Evolutionary conservation across 2,797 vertebrate species (phyloP).

Genomic region (Eutrigla gurnardus): DNA sequence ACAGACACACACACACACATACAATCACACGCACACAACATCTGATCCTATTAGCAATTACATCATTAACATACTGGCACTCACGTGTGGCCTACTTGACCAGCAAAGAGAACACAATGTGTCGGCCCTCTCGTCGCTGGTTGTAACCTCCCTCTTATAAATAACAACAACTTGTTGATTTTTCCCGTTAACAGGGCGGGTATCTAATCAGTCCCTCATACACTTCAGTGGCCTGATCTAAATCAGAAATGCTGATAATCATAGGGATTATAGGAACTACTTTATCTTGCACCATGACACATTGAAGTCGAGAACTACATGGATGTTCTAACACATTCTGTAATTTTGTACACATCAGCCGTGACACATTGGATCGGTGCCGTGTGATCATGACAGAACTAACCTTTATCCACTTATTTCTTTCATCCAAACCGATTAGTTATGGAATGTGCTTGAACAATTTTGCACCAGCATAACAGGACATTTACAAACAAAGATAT

Average conservation of each 20-base stretch:
- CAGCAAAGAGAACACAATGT: slow-evolving; percentile 15
- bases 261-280: background rate
- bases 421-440: background rate
- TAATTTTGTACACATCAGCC: background rate
- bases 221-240: background rate
- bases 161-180: background rate
- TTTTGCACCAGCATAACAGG: too few relatives aligned
- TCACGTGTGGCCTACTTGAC: slow-evolving; percentile 39
- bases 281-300: slow-evolving; percentile 3
- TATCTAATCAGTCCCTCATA: background rate
- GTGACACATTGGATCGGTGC: background rate
- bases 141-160: background rate
- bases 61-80: slow-evolving; percentile 59
- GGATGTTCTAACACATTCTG: background rate
- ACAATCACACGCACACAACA: background rate
- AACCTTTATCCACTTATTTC: background rate
- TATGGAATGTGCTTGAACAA: background rate
- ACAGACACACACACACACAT: background rate
- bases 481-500: background rate
- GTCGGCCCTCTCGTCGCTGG: background rate
- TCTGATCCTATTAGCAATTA: slow-evolving; percentile 72
- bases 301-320: background rate
- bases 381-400: slow-evolving; percentile 9
- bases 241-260: background rate
- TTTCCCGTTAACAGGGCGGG: background rate